Base-by-base conservation (phyloP, 2,888 invertebrate genomes). In the Apamea anceps region DNA sequence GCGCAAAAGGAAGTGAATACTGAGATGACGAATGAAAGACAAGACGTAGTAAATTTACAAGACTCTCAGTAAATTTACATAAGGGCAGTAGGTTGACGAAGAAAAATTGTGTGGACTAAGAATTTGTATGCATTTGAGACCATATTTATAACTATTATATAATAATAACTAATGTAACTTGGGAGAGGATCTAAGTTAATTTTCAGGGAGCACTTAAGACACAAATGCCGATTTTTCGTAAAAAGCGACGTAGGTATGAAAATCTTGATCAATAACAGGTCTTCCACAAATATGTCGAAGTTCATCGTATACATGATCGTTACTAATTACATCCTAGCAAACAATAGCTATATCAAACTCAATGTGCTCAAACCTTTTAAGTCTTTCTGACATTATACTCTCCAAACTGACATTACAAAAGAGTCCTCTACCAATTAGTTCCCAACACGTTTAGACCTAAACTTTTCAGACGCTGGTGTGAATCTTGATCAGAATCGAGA, bases 401-500 rank as follows among this genome's bases (percentile, higher is more conserved):
- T 45, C 18, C 10, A 68, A 54, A 79, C 51, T 15, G 25, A 75
- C 75, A 54, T 60, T 32, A 76, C 65, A 80, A 75, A 28, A 65
- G 85, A 51, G 65, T 67, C 62, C 60, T 32, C 65, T 32, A 68
- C 80, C 82, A 82, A 82, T 82, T 82, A 82, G 85, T 70, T 63
- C 7, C 60, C 68, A 85, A 82, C 82, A 82, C 85, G 80, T 70
- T 63, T 70, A 85, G 85, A 85, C 68, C 80, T 63, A 51, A 57
- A 57, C 85, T 70, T 75, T 75, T 81, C 81, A 75, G 62, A 67
- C n/a, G 37, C 42, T 66, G n/a, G 60, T 79, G 77, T 63, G 65
- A 84, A 87, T 87, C 81, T 75, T 72, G 77, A 87, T 85, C 87
- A 70, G 72, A 75, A 87, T 87, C 77, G 84, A 66, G 54, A 66